Conservation (phyloP, 2,888 invertebrate genomes). For the Linnaemya vulpina region DNA sequence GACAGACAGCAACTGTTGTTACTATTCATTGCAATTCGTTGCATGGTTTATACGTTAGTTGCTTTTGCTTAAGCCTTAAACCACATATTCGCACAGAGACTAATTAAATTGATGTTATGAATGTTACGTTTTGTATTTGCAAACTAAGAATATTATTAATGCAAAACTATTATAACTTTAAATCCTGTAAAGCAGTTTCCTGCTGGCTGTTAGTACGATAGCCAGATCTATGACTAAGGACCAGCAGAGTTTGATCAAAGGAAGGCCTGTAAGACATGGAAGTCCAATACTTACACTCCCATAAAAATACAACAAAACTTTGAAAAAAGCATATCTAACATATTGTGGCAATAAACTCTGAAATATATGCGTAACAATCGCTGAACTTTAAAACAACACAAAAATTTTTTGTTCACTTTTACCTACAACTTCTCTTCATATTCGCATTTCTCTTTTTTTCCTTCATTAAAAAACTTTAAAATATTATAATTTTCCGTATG, state of each 20-base stretch:
- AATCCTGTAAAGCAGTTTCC: too few relatives aligned
- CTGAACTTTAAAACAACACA: background rate
- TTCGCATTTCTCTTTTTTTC: background rate
- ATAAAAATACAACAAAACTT: too few relatives aligned
- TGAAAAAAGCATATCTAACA: too few relatives aligned
- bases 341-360: background rate
- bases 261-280: too few relatives aligned
- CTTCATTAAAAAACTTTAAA: constrained; percentile 1
- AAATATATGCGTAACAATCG: background rate
- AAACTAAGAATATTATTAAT: background rate
- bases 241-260: too few relatives aligned
- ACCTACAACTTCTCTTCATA: background rate
- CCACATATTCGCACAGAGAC: constrained; percentile 10
- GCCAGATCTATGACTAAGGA: too few relatives aligned
- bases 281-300: too few relatives aligned
- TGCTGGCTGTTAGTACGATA: too few relatives aligned
- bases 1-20: constrained; percentile 58
- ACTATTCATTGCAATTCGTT: constrained; percentile 41
- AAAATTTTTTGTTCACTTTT: background rate
- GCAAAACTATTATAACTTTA: background rate
- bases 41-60: constrained; percentile 21
- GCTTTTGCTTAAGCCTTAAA: constrained; percentile 15
- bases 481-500: constrained; percentile 2
- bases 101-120: constrained; percentile 11
- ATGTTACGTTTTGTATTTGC: background rate